Percentiles rank a stretch among this genome's conserved stretches.
Conservation (phyloP, 2,888 invertebrate genomes). For the Sinodicranocentrus sp. region DNA sequence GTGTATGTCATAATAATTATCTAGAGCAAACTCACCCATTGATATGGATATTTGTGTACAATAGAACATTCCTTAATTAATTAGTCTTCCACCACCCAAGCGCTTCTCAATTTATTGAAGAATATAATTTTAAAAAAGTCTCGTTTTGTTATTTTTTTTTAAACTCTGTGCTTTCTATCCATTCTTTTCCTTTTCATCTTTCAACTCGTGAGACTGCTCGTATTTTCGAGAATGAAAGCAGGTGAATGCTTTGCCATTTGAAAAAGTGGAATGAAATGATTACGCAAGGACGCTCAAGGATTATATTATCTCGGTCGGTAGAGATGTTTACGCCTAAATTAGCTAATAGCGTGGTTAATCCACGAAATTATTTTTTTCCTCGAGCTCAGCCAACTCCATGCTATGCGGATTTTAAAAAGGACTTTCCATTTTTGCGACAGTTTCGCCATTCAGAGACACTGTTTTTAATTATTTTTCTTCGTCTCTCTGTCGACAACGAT, state of each 20-base stretch:
- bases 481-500: neutral
- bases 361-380: slow-evolving; percentile 40
- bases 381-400: neutral
- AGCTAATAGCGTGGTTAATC: slow-evolving; percentile 56
- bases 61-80: too few relatives aligned
- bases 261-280: neutral
- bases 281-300: slow-evolving; percentile 57
- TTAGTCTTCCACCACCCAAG: too few relatives aligned
- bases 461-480: neutral
- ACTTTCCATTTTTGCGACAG: slow-evolving; percentile 1
- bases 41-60: too few relatives aligned
- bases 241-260: too few relatives aligned
- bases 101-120: too few relatives aligned
- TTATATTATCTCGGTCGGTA: slow-evolving; percentile 19
- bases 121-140: too few relatives aligned
- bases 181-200: too few relatives aligned
- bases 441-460: neutral
- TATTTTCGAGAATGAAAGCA: too few relatives aligned
- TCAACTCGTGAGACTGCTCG: too few relatives aligned
- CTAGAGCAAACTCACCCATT: neutral
- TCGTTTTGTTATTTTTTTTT: too few relatives aligned
- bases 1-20: neutral
- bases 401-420: neutral
- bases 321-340: slow-evolving; percentile 59
- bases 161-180: too few relatives aligned